Percentiles rank a stretch among this genome's conserved stretches.
Conservation (phyloP, 2,797 vertebrate genomes). For the Prionace glauca region DNA sequence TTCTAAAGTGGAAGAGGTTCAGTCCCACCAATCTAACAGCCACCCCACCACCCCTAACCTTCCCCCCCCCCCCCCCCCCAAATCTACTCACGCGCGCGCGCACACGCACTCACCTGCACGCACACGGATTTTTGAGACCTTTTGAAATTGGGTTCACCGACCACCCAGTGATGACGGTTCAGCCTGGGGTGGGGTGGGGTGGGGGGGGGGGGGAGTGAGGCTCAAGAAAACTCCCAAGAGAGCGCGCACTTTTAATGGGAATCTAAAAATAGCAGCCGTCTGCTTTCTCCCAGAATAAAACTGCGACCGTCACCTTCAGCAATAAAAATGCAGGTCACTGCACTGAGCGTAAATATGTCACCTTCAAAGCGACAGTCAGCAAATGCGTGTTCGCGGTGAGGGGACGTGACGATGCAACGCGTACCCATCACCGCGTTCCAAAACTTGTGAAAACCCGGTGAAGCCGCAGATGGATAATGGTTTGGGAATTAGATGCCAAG, state of each 20-base stretch:
- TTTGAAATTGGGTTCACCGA: neutral
- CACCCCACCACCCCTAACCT: too few species aligned
- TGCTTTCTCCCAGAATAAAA: neutral
- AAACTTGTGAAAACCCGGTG: neutral
- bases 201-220: neutral
- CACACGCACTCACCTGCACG: too few species aligned
- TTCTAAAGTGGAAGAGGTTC: neutral
- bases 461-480: neutral
- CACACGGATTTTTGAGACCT: neutral
- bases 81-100: neutral
- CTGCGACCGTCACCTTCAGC: neutral
- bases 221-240: neutral
- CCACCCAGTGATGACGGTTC: neutral
- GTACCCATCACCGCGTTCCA: neutral
- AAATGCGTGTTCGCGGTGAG: too few species aligned
- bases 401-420: neutral
- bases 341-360: neutral
- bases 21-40: neutral
- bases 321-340: constrained; percentile 25
- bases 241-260: neutral
- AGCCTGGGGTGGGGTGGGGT: neutral
- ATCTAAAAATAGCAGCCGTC: neutral
- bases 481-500: neutral
- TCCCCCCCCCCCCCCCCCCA: too few species aligned
- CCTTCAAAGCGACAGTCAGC: neutral